phyloP scores from a whole-genome alignment of 2,113 vertebrate genomes.

The Corynorhinus townsendii region DNA sequence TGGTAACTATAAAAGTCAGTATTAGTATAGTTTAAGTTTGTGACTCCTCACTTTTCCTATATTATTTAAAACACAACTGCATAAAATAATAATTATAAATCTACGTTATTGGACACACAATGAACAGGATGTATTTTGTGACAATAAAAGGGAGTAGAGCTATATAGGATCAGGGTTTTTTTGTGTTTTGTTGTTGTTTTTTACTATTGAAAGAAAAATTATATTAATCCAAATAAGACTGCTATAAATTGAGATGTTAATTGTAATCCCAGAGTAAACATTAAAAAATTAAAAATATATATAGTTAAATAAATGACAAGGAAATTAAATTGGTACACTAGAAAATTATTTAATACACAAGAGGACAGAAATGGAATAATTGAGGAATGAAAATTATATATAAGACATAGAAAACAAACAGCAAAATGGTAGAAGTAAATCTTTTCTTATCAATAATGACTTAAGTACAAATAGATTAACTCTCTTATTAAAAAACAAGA shows the following conservation, averaged over 20 bases:
- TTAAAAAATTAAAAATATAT: background rate
- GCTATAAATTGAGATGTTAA: background rate
- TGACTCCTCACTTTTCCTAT: background rate
- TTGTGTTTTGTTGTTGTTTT: background rate
- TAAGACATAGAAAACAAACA: background rate
- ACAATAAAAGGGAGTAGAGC: background rate
- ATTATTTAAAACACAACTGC: constrained; percentile 1
- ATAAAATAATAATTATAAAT: background rate
- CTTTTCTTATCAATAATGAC: background rate
- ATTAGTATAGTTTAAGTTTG: background rate
- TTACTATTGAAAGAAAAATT: background rate
- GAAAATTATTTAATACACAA: background rate
- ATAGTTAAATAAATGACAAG: background rate
- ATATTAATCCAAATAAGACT: background rate
- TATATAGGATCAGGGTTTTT: background rate
- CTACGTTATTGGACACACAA: background rate
- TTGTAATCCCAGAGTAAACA: background rate
- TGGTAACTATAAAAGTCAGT: background rate
- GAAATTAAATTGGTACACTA: background rate
- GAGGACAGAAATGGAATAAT: background rate
- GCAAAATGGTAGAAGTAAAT: background rate
- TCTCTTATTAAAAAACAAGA: background rate
- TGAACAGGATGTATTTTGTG: background rate
- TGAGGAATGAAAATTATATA: background rate
- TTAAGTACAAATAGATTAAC: background rate